Evolutionary conservation across 1,140 invertebrate species (phyloP).

Genomic region (Eciton burchellii): DNA sequence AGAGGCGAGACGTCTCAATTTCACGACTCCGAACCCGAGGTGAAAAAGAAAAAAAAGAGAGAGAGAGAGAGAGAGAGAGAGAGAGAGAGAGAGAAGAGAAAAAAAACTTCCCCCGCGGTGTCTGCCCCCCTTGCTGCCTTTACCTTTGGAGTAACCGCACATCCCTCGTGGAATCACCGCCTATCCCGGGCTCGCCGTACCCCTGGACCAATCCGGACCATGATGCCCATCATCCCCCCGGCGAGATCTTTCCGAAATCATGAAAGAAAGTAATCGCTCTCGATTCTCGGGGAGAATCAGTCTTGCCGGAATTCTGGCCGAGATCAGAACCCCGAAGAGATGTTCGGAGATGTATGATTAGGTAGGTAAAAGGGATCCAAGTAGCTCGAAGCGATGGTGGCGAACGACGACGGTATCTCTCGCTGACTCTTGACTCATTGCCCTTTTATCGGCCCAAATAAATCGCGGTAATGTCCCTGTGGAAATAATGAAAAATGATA

Average conservation of each 20-base stretch:
- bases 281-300: slow-evolving; percentile 60
- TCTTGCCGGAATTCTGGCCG: slow-evolving; percentile 58
- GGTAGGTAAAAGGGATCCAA: slow-evolving; percentile 30
- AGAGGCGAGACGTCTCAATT: slow-evolving; percentile 84
- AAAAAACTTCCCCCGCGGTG: slow-evolving; percentile 76
- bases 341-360: neutral
- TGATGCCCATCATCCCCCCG: slow-evolving; percentile 38
- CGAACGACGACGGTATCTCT: neutral
- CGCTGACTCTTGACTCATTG: neutral
- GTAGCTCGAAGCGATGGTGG: neutral
- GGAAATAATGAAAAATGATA: slow-evolving; percentile 36
- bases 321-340: slow-evolving; percentile 7
- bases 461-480: neutral
- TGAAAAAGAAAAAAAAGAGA: too few relatives aligned
- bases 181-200: slow-evolving; percentile 29
- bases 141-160: slow-evolving; percentile 61
- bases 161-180: slow-evolving; percentile 68
- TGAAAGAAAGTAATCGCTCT: slow-evolving; percentile 33
- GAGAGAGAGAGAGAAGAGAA: too few relatives aligned
- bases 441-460: slow-evolving; percentile 14
- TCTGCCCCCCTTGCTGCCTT: slow-evolving; percentile 70
- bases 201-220: slow-evolving; percentile 58
- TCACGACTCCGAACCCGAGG: slow-evolving; percentile 77
- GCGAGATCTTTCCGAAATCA: slow-evolving; percentile 68
- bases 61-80: too few relatives aligned